phyloP scores from a whole-genome alignment of 2,113 vertebrate species.

The Eulacestoma nigropectus region DNA sequence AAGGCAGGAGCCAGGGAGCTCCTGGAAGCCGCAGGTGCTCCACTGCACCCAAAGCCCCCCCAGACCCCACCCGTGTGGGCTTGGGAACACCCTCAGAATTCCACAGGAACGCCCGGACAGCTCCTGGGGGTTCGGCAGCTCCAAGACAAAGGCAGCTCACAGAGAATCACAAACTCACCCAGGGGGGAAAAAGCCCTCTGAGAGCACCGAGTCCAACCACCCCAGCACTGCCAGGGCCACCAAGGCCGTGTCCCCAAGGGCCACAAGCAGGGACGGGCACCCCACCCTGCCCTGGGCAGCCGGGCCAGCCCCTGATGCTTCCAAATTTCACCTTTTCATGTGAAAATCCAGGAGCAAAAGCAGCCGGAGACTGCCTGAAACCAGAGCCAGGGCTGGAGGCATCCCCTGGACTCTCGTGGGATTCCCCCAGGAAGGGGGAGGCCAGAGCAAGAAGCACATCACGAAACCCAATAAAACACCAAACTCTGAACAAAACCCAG shows the following conservation, averaged over 20 bases:
- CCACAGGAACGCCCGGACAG: accelerated
- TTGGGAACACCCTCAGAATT: neutral
- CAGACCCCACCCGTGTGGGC: accelerated
- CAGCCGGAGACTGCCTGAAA: neutral
- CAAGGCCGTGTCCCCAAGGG: accelerated
- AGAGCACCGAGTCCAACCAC: accelerated
- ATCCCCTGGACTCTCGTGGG: neutral
- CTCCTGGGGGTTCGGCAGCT: neutral
- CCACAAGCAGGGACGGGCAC: neutral
- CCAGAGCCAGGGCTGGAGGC: neutral
- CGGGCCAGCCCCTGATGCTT: neutral
- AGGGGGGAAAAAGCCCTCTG: neutral
- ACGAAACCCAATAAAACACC: neutral
- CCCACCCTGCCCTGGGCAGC: neutral
- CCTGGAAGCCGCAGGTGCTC: neutral
- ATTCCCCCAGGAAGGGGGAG: neutral
- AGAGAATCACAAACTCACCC: accelerated
- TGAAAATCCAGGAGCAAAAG: neutral
- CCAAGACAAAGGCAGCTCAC: neutral
- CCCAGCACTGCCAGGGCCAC: neutral
- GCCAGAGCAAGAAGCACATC: neutral
- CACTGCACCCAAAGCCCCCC: neutral
- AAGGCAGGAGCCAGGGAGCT: neutral
- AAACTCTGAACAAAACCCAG: neutral
- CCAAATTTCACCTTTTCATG: accelerated